Conservation (phyloP, 2,797 vertebrate genomes). For the Aeoliscus strigatus region DNA sequence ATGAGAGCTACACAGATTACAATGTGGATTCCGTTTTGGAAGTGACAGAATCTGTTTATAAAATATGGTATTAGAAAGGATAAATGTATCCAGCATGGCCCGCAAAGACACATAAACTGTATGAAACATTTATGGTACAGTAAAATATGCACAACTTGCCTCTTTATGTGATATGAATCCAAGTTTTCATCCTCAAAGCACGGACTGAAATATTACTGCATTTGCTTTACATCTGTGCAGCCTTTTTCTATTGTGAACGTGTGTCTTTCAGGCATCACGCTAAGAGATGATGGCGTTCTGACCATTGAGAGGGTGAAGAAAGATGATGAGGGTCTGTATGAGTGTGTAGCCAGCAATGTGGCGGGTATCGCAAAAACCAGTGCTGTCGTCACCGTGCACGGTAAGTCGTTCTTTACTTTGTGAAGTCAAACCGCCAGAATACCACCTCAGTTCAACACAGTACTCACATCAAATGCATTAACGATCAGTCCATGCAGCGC, state of each 20-base stretch:
- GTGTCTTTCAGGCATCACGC: conserved; percentile 78
- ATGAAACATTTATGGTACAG: no score
- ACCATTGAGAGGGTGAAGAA: conserved; percentile 89
- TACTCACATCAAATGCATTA: conserved; percentile 9
- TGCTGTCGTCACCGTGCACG: conserved; percentile 80
- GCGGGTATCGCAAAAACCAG: conserved; percentile 78
- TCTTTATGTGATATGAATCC: no score
- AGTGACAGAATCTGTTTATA: no score
- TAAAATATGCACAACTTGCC: no score
- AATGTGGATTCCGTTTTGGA: no score
- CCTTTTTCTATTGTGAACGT: conserved; percentile 10
- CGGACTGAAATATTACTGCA: no score
- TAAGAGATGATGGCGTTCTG: conserved; percentile 73
- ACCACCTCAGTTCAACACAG: no score
- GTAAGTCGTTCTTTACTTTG: conserved; percentile 63
- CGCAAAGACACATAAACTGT: no score
- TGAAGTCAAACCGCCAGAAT: neutral
- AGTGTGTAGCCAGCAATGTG: conserved; percentile 80
- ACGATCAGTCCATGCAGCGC: conserved; percentile 4
- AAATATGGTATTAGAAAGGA: no score
- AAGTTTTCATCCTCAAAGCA: no score
- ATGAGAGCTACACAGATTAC: no score
- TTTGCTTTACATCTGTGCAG: neutral
- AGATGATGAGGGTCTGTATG: conserved; percentile 87
- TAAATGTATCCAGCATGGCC: no score